Percentiles rank a stretch among this genome's conserved stretches.
Evolutionary conservation across 37 sponge, comb jelly and placozoan genomes (phyloP).

Genomic region (Amphimedon queenslandica): DNA sequence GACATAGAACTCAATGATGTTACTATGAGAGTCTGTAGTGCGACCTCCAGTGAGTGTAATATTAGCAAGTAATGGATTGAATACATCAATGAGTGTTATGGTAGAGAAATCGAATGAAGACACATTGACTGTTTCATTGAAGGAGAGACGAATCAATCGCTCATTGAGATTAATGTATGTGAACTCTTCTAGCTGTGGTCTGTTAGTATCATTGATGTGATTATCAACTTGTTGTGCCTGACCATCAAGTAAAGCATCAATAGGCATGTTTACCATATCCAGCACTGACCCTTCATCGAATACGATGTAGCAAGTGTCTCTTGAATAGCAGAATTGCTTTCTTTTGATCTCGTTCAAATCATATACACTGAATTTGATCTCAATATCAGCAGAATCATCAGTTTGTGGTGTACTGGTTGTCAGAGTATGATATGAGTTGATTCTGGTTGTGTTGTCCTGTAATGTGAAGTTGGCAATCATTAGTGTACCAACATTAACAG

Average conservation of each 20-base stretch:
- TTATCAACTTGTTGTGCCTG: slow-evolving; percentile 54
- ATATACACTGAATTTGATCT: slow-evolving; percentile 34
- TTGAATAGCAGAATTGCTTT: slow-evolving; percentile 53
- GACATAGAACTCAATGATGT: slow-evolving; percentile 55
- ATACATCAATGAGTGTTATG: slow-evolving; percentile 69
- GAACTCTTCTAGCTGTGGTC: slow-evolving; percentile 68
- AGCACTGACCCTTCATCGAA: slow-evolving; percentile 73
- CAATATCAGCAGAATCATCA: slow-evolving; percentile 49
- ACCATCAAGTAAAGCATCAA: slow-evolving; percentile 70
- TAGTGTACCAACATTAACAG: slow-evolving; percentile 78
- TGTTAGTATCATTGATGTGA: slow-evolving; percentile 60
- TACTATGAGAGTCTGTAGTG: slow-evolving; percentile 44
- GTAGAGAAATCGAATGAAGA: slow-evolving; percentile 54
- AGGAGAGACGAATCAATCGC: slow-evolving; percentile 61
- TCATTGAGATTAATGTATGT: slow-evolving; percentile 59
- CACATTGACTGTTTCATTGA: slow-evolving; percentile 79
- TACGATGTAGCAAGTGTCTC: slow-evolving; percentile 54
- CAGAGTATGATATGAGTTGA: slow-evolving; percentile 49
- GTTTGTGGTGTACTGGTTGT: slow-evolving; percentile 49
- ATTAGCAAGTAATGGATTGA: slow-evolving; percentile 45
- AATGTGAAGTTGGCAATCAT: slow-evolving; percentile 45
- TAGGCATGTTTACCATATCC: slow-evolving; percentile 80
- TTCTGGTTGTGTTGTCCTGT: slow-evolving; percentile 47
- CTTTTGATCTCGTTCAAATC: slow-evolving; percentile 93
- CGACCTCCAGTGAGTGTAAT: slow-evolving; percentile 73